Base-by-base conservation (phyloP, 2,888 invertebrate species). In the Thysanoteuthis rhombus region DNA sequence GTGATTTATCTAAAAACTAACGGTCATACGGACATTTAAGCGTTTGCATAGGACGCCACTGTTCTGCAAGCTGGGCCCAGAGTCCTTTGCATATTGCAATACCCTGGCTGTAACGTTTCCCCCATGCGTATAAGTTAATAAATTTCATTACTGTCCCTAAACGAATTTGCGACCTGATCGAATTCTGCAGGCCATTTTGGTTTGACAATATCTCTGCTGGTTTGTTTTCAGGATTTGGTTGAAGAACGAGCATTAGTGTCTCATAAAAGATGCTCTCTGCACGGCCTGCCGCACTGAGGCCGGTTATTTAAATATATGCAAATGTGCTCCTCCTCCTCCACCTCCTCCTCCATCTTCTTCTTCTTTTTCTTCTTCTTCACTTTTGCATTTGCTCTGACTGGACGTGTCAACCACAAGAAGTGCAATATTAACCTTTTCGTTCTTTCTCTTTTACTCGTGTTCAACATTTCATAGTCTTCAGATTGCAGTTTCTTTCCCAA, bases 21-120 rank as follows among this genome's bases (percentile, higher is more conserved):
- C 75, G 36, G 75, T 75, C 75, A 75, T 75, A 75, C 75, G 75
- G 75, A 75, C 75, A n/a, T 75, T 75, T 75, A n/a, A 75, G 75
- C n/a, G 75, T 75, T 75, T 75, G n/a, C n/a, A 4, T n/a, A 75
- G n/a, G 75, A 75, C 75, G 75, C 75, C 75, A 75, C n/a, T n/a
- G 19, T 75, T 75, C 75, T 75, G 75, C n/a, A 75, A n/a, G 36
- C n/a, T n/a, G 75, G 75, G 75, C 75, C 75, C n/a, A n/a, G 75
- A 75, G 75, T 75, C 75, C n/a, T 75, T 75, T 75, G 75, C 75
- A 75, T 75, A 75, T 75, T 75, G n/a, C 75, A 75, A 75, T 75
- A 75, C 75, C 75, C 75, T 75, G 16, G 75, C 19, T n/a, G 75
- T n/a, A 75, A 36, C 3, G n/a, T 75, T 75, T n/a, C 75, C 75